phyloP scores from a whole-genome alignment of 2,113 vertebrate species.

The Seriola rivoliana region DNA sequence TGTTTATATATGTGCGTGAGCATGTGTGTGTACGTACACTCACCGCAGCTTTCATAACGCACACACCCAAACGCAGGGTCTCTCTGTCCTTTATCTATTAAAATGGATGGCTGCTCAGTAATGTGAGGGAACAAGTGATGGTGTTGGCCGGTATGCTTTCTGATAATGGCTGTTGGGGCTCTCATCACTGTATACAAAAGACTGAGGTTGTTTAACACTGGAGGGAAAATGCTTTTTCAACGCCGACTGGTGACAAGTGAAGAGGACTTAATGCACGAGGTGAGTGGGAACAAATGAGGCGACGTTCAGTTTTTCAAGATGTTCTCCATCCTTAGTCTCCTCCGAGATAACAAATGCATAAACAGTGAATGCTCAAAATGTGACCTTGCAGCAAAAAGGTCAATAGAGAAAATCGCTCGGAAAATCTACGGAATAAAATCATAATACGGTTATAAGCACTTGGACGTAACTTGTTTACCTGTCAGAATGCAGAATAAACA shows the following conservation, averaged over 20 bases:
- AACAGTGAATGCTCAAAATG: background rate
- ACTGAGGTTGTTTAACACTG: constrained; percentile 29
- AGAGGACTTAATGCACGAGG: constrained; percentile 6
- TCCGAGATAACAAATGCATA: constrained; percentile 15
- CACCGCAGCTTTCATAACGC: constrained; percentile 18
- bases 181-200: constrained; percentile 40
- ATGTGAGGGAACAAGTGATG: constrained; percentile 26
- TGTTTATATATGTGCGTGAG: constrained; percentile 48
- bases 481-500: constrained; percentile 2
- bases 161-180: constrained; percentile 50
- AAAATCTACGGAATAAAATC: no score
- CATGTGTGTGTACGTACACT: background rate
- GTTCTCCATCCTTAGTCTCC: constrained; percentile 31
- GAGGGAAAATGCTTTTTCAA: constrained; percentile 11
- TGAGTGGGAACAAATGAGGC: constrained; percentile 43
- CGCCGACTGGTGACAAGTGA: background rate
- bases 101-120: constrained; percentile 54
- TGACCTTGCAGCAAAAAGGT: constrained; percentile 5
- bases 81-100: constrained; percentile 45
- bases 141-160: constrained; percentile 27
- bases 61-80: background rate
- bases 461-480: background rate
- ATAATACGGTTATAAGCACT: background rate
- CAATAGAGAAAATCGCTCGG: no score
- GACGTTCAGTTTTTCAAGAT: constrained; percentile 1